Evolutionary conservation across 2,797 vertebrate species (phyloP).

Genomic region (Hydrophis major): DNA sequence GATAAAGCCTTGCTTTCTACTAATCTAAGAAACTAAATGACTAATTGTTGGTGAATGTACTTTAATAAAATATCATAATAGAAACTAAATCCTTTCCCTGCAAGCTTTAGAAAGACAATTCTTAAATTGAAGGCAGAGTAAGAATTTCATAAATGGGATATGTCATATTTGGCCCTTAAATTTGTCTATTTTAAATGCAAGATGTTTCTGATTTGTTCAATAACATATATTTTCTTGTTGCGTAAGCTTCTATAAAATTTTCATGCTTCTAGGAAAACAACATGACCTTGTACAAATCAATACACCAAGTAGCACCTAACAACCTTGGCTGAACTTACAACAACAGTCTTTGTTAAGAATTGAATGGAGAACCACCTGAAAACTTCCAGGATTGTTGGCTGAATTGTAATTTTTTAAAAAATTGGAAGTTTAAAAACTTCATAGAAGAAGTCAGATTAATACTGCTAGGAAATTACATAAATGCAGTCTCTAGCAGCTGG

Average conservation of each 20-base stretch:
- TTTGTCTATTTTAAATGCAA: neutral
- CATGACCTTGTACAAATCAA: neutral
- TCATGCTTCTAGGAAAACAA: neutral
- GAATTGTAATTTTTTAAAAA: neutral
- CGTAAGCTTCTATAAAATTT: neutral
- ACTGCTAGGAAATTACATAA: neutral
- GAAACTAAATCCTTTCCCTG: neutral
- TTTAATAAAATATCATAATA: neutral
- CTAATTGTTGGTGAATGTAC: neutral
- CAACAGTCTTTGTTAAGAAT: neutral
- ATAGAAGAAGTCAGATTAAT: neutral
- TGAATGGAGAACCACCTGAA: neutral
- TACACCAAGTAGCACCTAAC: neutral
- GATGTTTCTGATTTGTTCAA: neutral
- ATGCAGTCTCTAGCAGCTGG: neutral
- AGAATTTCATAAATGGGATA: neutral
- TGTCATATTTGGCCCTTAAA: neutral
- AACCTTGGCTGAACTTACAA: neutral
- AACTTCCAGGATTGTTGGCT: neutral
- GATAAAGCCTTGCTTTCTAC: neutral
- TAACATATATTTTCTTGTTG: neutral
- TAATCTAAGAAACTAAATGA: neutral
- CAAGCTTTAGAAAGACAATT: neutral
- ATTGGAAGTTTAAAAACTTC: neutral
- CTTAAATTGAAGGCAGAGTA: neutral